Evolutionary conservation across 2,113 vertebrate species (phyloP).

Genomic region (Argyrosomus japonicus): DNA sequence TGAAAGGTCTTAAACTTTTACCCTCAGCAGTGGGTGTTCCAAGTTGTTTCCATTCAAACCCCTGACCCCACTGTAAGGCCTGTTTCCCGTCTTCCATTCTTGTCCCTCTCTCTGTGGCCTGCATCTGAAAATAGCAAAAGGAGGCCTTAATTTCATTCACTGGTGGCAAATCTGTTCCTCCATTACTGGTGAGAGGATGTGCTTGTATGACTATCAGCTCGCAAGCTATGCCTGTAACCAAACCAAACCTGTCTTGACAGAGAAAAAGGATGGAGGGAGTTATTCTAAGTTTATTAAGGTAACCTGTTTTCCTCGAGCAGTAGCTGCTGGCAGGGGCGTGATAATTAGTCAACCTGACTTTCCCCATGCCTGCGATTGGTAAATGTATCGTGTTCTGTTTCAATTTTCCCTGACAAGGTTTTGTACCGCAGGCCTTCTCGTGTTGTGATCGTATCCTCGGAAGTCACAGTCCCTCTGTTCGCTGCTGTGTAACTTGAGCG

Average conservation of each 20-base stretch:
- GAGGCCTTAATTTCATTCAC: slow-evolving; percentile 66
- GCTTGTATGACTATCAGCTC: slow-evolving; percentile 16
- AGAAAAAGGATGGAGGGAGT: slow-evolving; percentile 3
- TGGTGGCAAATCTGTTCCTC: slow-evolving; percentile 48
- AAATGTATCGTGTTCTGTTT: slow-evolving; percentile 60
- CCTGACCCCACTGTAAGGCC: slow-evolving; percentile 40
- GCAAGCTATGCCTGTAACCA: slow-evolving; percentile 4
- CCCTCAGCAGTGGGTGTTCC: slow-evolving; percentile 19
- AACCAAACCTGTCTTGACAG: slow-evolving; percentile 1
- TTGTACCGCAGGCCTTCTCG: slow-evolving; percentile 63
- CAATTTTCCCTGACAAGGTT: slow-evolving; percentile 70
- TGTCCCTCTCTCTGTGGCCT: slow-evolving; percentile 59
- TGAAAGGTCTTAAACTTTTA: slow-evolving; percentile 20
- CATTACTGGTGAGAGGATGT: slow-evolving; percentile 42
- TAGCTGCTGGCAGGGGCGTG: slow-evolving; percentile 11
- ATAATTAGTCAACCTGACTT: slow-evolving; percentile 46
- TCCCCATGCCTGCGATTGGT: slow-evolving; percentile 28
- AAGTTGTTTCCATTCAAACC: slow-evolving; percentile 47
- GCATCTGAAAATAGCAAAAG: slow-evolving; percentile 74
- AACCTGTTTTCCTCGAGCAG: slow-evolving; percentile 43
- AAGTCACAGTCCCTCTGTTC: slow-evolving; percentile 50
- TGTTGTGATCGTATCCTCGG: slow-evolving; percentile 61
- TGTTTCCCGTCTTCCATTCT: slow-evolving; percentile 63
- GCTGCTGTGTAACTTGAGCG: slow-evolving; percentile 56
- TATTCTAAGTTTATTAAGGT: slow-evolving; percentile 47